Conservation (phyloP, 2,888 invertebrate genomes). For the Lithophane socia region DNA sequence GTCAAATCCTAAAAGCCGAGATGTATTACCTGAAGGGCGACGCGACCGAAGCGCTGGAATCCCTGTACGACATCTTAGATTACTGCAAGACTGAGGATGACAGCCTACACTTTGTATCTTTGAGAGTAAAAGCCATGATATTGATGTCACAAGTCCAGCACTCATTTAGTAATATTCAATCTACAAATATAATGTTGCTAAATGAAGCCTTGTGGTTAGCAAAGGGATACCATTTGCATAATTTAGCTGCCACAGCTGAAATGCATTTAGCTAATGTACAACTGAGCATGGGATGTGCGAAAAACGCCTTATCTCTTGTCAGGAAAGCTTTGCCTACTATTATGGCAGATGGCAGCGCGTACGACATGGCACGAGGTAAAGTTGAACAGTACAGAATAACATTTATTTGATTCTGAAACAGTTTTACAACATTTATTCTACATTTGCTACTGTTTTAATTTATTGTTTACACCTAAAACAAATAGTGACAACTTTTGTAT, state of each 20-base stretch:
- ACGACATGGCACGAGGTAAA: conserved; percentile 94
- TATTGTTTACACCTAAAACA: neutral
- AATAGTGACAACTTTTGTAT: neutral
- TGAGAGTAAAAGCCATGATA: conserved; percentile 92
- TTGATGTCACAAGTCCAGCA: conserved; percentile 92
- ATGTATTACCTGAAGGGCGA: conserved; percentile 90
- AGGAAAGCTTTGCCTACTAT: conserved; percentile 93
- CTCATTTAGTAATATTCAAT: conserved; percentile 90
- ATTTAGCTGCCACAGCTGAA: conserved; percentile 93
- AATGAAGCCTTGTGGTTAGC: conserved; percentile 94
- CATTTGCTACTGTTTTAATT: neutral
- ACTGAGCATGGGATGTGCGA: conserved; percentile 93
- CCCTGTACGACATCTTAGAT: conserved; percentile 88
- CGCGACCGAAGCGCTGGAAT: conserved; percentile 84
- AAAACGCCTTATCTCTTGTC: conserved; percentile 93
- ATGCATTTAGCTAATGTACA: conserved; percentile 95
- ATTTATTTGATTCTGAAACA: neutral
- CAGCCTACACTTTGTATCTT: conserved; percentile 87
- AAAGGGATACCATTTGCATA: conserved; percentile 94
- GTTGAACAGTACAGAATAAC: conserved; percentile 7
- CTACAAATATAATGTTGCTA: conserved; percentile 89
- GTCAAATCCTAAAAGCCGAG: conserved; percentile 90
- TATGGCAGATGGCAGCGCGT: conserved; percentile 95
- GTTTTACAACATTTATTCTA: neutral
- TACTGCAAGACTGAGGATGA: conserved; percentile 89